Conservation (phyloP, 2,888 invertebrate genomes). For the Lymantria dispar region DNA sequence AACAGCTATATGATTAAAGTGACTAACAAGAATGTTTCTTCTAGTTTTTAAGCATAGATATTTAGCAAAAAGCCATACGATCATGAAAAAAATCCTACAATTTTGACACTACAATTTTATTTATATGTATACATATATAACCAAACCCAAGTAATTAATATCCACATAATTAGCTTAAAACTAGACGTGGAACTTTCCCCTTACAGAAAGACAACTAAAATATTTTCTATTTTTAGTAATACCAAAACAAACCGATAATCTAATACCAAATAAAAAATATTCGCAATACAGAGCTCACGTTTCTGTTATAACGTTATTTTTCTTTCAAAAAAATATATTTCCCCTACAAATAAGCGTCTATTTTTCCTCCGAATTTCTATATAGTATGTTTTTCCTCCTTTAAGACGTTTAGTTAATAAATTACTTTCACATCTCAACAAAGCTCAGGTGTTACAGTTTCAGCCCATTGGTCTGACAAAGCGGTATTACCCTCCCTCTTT, state of each 20-base stretch:
- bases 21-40: too few species aligned
- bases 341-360: slow-evolving; percentile 28
- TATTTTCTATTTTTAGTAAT: background rate
- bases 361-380: slow-evolving; percentile 30
- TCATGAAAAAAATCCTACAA: too few species aligned
- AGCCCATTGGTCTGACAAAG: slow-evolving; percentile 56
- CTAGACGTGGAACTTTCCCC: too few species aligned
- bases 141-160: too few species aligned
- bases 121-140: too few species aligned
- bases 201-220: background rate
- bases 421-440: slow-evolving; percentile 43
- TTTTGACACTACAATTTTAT: too few species aligned
- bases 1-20: too few species aligned
- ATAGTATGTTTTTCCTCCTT: slow-evolving; percentile 30
- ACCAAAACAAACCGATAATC: background rate
- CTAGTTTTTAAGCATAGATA: too few species aligned
- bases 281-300: slow-evolving; percentile 8
- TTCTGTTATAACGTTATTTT: slow-evolving; percentile 18
- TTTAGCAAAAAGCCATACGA: too few species aligned
- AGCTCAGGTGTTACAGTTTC: slow-evolving; percentile 60
- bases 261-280: slow-evolving; percentile 1
- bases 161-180: too few species aligned
- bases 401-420: slow-evolving; percentile 49
- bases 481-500: slow-evolving; percentile 22
- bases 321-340: slow-evolving; percentile 15